These are phyloP conservation scores for Xestobium rufovillosum DNA, from an alignment of 2,888 invertebrate genomes.

Conservation along the genomic window DNA sequence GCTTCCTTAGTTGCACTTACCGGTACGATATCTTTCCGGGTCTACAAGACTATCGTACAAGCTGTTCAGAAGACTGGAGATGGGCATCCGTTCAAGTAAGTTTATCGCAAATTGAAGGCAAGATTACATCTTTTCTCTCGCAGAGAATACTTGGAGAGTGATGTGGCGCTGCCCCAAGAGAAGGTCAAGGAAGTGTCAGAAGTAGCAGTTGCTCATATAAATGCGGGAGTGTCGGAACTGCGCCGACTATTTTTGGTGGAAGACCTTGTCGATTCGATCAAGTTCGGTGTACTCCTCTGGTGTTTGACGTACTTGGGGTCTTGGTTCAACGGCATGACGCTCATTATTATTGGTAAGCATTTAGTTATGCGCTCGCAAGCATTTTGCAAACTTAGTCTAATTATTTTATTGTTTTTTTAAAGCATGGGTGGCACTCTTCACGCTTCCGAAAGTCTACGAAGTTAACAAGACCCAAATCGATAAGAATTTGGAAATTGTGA, in stretches of 20 bases:
- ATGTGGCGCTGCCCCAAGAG: constrained; percentile 82
- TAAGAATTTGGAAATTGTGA: constrained; percentile 80
- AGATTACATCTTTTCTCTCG: too few relatives aligned
- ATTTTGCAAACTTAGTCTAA: too few relatives aligned
- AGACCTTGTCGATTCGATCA: constrained; percentile 90
- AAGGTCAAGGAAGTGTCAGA: constrained; percentile 85
- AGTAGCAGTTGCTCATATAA: constrained; percentile 78
- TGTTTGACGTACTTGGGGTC: constrained; percentile 95
- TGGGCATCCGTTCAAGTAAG: constrained; percentile 97
- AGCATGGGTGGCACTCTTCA: constrained; percentile 90
- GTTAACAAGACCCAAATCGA: constrained; percentile 91
- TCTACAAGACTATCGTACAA: constrained; percentile 92
- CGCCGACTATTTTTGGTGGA: constrained; percentile 93
- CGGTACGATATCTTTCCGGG: constrained; percentile 87
- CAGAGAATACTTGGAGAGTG: constrained; percentile 78
- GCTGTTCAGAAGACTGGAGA: constrained; percentile 94
- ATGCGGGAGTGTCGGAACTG: constrained; percentile 73
- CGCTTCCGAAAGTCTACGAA: constrained; percentile 93
- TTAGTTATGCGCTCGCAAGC: neutral
- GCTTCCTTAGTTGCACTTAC: constrained; percentile 76
- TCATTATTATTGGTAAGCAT: constrained; percentile 83
- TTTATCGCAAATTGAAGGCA: too few relatives aligned
- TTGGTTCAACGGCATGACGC: constrained; percentile 99
- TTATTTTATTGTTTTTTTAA: constrained; percentile 35
- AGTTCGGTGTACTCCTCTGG: constrained; percentile 94